Evolutionary conservation across 2,113 vertebrate genomes (phyloP).

Genomic region (Emydura subglobosa): DNA sequence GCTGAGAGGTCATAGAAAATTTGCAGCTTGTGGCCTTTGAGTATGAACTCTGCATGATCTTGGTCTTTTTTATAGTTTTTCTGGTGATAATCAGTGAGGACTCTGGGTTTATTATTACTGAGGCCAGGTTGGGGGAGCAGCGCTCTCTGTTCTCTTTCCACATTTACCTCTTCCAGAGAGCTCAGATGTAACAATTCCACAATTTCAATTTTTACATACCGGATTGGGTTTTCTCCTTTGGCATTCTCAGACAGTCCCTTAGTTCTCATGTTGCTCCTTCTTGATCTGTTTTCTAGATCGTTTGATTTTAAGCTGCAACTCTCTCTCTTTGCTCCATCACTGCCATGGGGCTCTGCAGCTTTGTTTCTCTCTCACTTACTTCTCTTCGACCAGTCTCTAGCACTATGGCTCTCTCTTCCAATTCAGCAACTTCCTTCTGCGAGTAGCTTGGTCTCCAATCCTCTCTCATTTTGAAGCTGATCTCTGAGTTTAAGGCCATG

Average conservation of each 20-base stretch:
- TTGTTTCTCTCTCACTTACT: background rate
- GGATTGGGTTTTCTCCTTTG: background rate
- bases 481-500: too few species aligned
- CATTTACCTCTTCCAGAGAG: background rate
- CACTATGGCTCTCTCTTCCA: background rate
- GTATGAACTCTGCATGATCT: background rate
- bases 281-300: background rate
- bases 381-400: background rate
- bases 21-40: background rate
- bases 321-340: background rate
- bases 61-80: background rate
- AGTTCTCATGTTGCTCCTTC: background rate
- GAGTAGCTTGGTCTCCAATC: background rate
- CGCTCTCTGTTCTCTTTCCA: background rate
- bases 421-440: background rate
- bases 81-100: background rate
- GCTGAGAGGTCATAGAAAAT: background rate
- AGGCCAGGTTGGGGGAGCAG: background rate
- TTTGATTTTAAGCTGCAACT: background rate
- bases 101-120: background rate
- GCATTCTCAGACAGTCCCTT: background rate
- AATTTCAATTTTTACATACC: background rate
- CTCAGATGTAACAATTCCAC: background rate
- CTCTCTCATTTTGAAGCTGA: background rate
- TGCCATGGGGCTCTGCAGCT: background rate